These are phyloP conservation scores for Perca fluviatilis DNA, from an alignment of 2,113 vertebrate genomes.

Conservation along the genomic window DNA sequence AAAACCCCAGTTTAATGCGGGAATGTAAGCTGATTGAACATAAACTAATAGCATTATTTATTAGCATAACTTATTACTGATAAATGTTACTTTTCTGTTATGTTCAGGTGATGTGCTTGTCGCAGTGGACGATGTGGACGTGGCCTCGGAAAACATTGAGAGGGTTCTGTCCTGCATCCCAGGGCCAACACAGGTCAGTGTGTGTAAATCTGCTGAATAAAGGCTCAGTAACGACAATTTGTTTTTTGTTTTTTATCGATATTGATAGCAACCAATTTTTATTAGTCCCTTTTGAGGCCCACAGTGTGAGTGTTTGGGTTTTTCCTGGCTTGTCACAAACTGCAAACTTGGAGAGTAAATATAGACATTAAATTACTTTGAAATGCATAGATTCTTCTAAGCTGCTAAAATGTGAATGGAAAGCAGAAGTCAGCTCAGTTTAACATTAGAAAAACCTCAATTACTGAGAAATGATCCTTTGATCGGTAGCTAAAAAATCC, in stretches of 20 bases:
- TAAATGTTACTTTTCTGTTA: slow-evolving; percentile 1
- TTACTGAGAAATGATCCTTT: slow-evolving; percentile 65
- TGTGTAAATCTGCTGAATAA: neutral
- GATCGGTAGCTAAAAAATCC: slow-evolving; percentile 54
- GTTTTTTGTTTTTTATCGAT: too few relatives aligned
- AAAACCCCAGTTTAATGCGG: neutral
- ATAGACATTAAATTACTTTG: slow-evolving; percentile 30
- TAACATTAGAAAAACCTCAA: slow-evolving; percentile 54
- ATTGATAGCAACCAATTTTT: neutral
- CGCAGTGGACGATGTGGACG: slow-evolving; percentile 96
- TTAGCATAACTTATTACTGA: neutral
- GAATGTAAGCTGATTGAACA: neutral
- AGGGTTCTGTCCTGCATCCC: slow-evolving; percentile 95
- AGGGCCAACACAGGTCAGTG: slow-evolving; percentile 92
- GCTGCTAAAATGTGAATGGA: slow-evolving; percentile 47
- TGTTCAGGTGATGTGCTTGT: slow-evolving; percentile 91
- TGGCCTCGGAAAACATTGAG: slow-evolving; percentile 95
- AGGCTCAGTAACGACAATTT: neutral
- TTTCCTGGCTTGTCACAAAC: neutral
- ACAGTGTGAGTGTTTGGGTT: neutral
- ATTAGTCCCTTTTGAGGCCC: neutral
- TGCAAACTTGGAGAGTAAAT: neutral
- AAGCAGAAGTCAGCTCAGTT: slow-evolving; percentile 37
- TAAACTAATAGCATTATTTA: neutral
- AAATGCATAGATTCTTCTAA: slow-evolving; percentile 7